Conservation (phyloP, 2,797 vertebrate genomes). For the Fratercula arctica region DNA sequence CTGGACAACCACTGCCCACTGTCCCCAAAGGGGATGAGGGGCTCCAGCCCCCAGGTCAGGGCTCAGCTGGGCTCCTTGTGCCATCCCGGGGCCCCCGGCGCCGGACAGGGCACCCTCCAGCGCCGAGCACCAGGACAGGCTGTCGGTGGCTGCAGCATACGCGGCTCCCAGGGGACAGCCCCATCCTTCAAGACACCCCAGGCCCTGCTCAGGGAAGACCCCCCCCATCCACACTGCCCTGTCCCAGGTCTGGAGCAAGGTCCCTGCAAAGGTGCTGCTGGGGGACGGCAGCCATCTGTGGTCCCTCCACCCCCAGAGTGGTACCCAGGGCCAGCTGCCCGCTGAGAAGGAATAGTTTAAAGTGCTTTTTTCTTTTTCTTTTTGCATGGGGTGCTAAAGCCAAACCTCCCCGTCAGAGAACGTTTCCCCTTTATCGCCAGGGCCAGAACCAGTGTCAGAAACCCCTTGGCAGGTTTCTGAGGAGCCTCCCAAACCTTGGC, state of each 20-base stretch:
- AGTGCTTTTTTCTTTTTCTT: constrained; percentile 57
- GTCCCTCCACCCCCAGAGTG: not conserved
- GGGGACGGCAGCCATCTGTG: fast-evolving
- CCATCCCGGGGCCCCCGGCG: not conserved
- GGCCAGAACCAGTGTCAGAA: not conserved
- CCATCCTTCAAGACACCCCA: not conserved
- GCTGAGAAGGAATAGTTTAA: constrained; percentile 23
- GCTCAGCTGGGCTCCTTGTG: fast-evolving
- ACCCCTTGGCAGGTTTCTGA: not conserved
- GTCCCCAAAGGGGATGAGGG: not conserved
- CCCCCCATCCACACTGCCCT: not conserved
- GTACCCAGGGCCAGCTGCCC: not conserved
- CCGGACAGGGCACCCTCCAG: not conserved
- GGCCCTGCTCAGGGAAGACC: not conserved
- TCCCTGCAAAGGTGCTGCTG: not conserved
- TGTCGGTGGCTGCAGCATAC: fast-evolving
- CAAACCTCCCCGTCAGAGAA: not conserved
- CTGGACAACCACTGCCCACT: not conserved
- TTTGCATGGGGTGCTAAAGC: not conserved
- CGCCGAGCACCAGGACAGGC: not conserved
- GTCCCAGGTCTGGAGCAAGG: not conserved
- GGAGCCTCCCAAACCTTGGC: not conserved
- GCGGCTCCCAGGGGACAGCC: not conserved
- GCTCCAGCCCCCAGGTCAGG: not conserved
- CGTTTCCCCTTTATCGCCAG: not conserved